phyloP scores from a whole-genome alignment of 2,888 invertebrate species.

The Miltochrista miniata region DNA sequence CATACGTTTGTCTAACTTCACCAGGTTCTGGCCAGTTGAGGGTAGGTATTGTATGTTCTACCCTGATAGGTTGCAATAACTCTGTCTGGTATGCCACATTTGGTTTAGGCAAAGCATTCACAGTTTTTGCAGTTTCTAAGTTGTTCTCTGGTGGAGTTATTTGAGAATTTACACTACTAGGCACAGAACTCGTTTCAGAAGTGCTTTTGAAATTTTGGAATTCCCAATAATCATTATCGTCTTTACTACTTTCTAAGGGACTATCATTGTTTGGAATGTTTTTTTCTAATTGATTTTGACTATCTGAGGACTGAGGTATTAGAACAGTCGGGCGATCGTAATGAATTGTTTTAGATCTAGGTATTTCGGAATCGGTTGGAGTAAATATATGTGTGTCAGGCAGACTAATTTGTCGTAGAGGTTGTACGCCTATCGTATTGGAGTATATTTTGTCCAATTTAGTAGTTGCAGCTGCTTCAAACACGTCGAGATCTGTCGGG shows the following conservation, averaged over 20 bases:
- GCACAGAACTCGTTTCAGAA: slow-evolving; percentile 25
- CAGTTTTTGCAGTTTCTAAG: slow-evolving; percentile 22
- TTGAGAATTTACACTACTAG: slow-evolving; percentile 8
- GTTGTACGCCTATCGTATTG: slow-evolving; percentile 68
- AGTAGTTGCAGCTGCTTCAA: slow-evolving; percentile 55
- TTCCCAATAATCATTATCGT: slow-evolving; percentile 70
- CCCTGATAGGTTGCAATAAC: slow-evolving; percentile 72
- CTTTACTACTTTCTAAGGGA: slow-evolving; percentile 33
- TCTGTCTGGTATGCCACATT: slow-evolving; percentile 54
- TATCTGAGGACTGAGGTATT: slow-evolving; percentile 50
- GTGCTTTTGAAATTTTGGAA: slow-evolving; percentile 72
- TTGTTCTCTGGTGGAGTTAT: slow-evolving; percentile 22
- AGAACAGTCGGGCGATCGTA: slow-evolving; percentile 63
- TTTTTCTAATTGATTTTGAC: slow-evolving; percentile 32
- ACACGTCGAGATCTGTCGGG: slow-evolving; percentile 62
- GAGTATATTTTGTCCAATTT: slow-evolving; percentile 69
- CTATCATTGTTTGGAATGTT: slow-evolving; percentile 7
- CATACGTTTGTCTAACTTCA: slow-evolving; percentile 73
- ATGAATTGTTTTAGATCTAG: slow-evolving; percentile 79
- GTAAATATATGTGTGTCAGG: slow-evolving; percentile 81
- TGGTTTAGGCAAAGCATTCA: slow-evolving; percentile 33
- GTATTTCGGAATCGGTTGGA: slow-evolving; percentile 78
- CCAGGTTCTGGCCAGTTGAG: slow-evolving; percentile 81
- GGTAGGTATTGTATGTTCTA: slow-evolving; percentile 69
- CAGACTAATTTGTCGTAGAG: slow-evolving; percentile 73